Evolutionary conservation across 2,797 vertebrate genomes (phyloP).

Genomic region (Enoplosus armatus): DNA sequence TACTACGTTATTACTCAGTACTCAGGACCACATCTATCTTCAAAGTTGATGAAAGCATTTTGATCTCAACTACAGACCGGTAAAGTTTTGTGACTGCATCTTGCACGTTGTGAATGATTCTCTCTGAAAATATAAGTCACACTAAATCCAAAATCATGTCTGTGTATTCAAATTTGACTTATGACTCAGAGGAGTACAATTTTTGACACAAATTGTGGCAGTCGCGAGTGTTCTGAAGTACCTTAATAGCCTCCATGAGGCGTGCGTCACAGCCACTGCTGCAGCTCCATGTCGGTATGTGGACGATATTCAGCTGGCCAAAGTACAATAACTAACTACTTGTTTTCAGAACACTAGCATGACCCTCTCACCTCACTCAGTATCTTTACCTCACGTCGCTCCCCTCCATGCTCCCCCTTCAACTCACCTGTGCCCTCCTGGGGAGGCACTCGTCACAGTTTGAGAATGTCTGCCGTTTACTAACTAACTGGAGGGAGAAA

Average conservation of each 20-base stretch:
- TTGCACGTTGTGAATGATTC: too few relatives aligned
- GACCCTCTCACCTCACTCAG: not conserved
- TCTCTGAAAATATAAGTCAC: not conserved
- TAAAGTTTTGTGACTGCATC: too few relatives aligned
- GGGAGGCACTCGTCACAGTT: not conserved
- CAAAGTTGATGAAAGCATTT: too few relatives aligned
- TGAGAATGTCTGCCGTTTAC: conserved; percentile 18
- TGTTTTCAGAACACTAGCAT: conserved; percentile 1
- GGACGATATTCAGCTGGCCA: not conserved
- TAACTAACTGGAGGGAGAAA: conserved; percentile 20
- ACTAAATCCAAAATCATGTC: conserved; percentile 10
- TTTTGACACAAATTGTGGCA: too few relatives aligned
- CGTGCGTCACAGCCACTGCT: not conserved
- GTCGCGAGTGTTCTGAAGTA: not conserved
- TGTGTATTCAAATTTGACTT: not conserved
- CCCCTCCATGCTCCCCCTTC: not conserved
- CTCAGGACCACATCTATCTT: too few relatives aligned
- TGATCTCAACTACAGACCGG: too few relatives aligned
- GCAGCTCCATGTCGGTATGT: not conserved
- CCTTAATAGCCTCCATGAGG: not conserved
- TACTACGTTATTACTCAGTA: too few relatives aligned
- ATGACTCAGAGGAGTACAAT: not conserved
- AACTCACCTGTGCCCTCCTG: not conserved
- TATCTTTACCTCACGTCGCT: not conserved
- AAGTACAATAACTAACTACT: not conserved